Evolutionary conservation across 2,113 vertebrate species (phyloP).

Genomic region (Triplophysa siluroides): DNA sequence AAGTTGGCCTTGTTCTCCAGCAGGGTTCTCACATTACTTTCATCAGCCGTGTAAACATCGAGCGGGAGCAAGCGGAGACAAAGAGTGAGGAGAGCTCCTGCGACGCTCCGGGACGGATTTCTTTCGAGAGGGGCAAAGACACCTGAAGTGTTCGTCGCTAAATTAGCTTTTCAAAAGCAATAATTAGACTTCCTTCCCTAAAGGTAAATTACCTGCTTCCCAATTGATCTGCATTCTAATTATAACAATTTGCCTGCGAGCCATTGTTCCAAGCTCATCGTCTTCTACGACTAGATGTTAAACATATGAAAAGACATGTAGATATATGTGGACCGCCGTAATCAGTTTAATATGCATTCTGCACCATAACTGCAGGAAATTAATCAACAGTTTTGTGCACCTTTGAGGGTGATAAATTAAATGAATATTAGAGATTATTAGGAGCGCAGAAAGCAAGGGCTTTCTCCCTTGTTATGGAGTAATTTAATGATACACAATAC

Average conservation of each 20-base stretch:
- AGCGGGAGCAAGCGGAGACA: conserved; percentile 51
- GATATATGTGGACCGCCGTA: conserved; percentile 46
- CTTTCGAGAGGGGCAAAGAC: conserved; percentile 70
- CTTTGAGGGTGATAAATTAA: conserved; percentile 42
- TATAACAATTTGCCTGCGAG: conserved; percentile 74
- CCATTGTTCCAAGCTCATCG: conserved; percentile 64
- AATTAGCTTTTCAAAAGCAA: conserved; percentile 82
- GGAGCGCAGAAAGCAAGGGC: conserved; percentile 2
- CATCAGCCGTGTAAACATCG: conserved; percentile 61
- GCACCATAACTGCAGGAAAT: conserved; percentile 47
- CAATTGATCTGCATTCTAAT: conserved; percentile 81
- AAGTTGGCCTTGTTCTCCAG: neutral
- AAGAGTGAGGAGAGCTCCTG: conserved; percentile 46
- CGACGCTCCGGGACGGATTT: conserved; percentile 68
- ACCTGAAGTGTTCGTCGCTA: conserved; percentile 80
- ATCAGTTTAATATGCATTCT: conserved; percentile 45
- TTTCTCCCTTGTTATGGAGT: neutral
- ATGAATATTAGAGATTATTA: conserved; percentile 38
- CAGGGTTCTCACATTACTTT: conserved; percentile 43
- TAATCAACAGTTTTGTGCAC: conserved; percentile 42
- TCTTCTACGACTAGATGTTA: conserved; percentile 70
- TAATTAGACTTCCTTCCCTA: conserved; percentile 80
- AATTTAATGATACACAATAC: neutral
- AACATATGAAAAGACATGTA: conserved; percentile 67
- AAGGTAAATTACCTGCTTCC: conserved; percentile 82